These are phyloP conservation scores for Gambelia wislizenii DNA, from an alignment of 2,797 vertebrate genomes.

Conservation along the genomic window DNA sequence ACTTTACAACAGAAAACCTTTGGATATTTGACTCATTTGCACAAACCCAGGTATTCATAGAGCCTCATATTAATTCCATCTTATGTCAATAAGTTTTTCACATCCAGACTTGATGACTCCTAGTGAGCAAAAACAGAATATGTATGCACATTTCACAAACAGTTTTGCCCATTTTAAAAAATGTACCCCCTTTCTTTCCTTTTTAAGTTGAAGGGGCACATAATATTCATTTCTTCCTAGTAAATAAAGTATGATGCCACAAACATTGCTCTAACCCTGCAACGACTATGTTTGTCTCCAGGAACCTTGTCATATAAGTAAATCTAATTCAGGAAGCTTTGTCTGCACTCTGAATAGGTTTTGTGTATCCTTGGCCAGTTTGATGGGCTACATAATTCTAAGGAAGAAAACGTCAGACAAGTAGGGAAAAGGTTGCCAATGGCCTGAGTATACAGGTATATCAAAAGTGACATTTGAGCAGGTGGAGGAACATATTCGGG, in stretches of 20 bases:
- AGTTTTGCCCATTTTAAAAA: background rate
- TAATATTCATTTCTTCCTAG: background rate
- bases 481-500: background rate
- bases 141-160: background rate
- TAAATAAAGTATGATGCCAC: background rate
- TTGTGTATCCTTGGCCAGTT: background rate
- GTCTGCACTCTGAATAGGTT: background rate
- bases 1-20: conserved; percentile 61
- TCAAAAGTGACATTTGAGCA: background rate
- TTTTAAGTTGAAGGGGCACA: too few relatives aligned
- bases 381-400: background rate
- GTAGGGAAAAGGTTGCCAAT: background rate
- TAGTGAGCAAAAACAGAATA: background rate
- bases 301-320: background rate
- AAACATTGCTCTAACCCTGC: background rate
- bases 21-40: conserved; percentile 72
- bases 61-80: conserved; percentile 47
- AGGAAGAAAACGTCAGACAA: background rate
- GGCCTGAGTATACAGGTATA: background rate
- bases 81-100: conserved; percentile 59
- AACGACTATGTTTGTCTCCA: background rate
- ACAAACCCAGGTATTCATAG: conserved; percentile 62
- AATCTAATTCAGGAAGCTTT: background rate
- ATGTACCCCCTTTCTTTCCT: background rate
- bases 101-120: conserved; percentile 46